These are phyloP conservation scores for Pseudomyrmex concolor DNA, from an alignment of 1,140 invertebrate genomes.

Conservation along the genomic window DNA sequence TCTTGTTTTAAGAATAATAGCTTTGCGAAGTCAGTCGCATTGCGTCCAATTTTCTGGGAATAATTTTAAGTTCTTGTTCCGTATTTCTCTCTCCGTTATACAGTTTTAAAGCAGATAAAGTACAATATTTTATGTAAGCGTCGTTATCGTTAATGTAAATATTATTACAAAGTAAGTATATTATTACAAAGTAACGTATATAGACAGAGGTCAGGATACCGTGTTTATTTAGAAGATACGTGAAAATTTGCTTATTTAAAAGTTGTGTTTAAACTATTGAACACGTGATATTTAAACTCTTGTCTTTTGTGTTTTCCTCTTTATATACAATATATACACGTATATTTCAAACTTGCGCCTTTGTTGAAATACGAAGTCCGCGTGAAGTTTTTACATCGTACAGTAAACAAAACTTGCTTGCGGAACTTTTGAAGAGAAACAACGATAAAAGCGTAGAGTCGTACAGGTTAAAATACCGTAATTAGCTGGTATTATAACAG, in stretches of 20 bases:
- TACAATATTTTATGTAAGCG: background rate
- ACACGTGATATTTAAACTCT: background rate
- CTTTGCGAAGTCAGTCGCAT: constrained; percentile 42
- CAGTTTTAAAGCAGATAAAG: constrained; percentile 8
- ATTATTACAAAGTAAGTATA: background rate
- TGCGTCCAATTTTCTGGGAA: constrained; percentile 47
- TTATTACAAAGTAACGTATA: background rate
- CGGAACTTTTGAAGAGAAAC: constrained; percentile 15
- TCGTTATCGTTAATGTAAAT: background rate
- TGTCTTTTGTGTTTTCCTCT: background rate
- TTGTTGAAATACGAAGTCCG: constrained; percentile 4
- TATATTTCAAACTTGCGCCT: background rate
- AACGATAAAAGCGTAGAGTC: background rate
- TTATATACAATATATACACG: background rate
- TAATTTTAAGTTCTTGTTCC: constrained; percentile 34
- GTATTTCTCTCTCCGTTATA: background rate
- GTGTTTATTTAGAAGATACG: background rate
- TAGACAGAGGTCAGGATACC: background rate
- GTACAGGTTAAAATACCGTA: constrained; percentile 11
- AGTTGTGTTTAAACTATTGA: too few relatives aligned
- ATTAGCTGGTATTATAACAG: constrained; percentile 17
- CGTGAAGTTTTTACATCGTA: background rate
- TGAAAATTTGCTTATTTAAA: too few relatives aligned
- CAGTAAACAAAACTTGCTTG: background rate
- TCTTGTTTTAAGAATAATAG: constrained; percentile 50